Evolutionary conservation across 2,113 vertebrate genomes (phyloP), one percentile per base, ranked within the genome.

Genomic region (Pseudorectes ferrugineus): DNA sequence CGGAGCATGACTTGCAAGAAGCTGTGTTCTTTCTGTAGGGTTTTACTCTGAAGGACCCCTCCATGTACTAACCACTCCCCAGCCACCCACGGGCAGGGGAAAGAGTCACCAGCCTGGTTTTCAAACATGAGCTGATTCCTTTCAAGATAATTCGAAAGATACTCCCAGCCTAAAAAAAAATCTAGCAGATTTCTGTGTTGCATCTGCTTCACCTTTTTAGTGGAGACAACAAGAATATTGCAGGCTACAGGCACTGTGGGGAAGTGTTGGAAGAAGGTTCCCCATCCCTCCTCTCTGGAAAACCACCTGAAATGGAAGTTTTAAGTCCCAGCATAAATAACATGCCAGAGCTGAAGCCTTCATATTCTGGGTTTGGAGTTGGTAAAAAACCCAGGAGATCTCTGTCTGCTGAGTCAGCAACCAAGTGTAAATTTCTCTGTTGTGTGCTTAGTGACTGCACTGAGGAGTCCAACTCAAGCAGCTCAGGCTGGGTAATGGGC

Each of bases 1-100:
- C 9, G 0, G 71, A 92, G 88, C 82, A 77, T 75, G 77, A 29
- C 93, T 96, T 83, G 62, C 63, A 95, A n/a, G 89, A 72, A 68
- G 7, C 52, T 35, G 14, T 28, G 48, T 26, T 57, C 26, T 59
- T 67, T 36, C 43, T 72, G 38, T 14, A 55, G 68, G 76, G 68
- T 76, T 93, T 90, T 46, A 36, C 79, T 87, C 11, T 6, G 63
- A 26, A 48, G 49, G 67, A 2, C 46, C 51, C 24, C 1, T 4
- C 29, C 17, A 8, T 0, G 29, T 51, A n/a, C 20, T 5, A 17
- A n/a, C 9, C 11, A 1, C 40, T 31, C 31, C n/a, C 24, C 73
- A 87, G 61, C 4, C 61, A 17, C 65, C 38, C 54, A 78, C 5
- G 1, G 66, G 31, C 35, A 51, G 29, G 45, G 68, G 38, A 59